phyloP scores from a whole-genome alignment of 2,113 vertebrate species.

The Gobio gobio region DNA sequence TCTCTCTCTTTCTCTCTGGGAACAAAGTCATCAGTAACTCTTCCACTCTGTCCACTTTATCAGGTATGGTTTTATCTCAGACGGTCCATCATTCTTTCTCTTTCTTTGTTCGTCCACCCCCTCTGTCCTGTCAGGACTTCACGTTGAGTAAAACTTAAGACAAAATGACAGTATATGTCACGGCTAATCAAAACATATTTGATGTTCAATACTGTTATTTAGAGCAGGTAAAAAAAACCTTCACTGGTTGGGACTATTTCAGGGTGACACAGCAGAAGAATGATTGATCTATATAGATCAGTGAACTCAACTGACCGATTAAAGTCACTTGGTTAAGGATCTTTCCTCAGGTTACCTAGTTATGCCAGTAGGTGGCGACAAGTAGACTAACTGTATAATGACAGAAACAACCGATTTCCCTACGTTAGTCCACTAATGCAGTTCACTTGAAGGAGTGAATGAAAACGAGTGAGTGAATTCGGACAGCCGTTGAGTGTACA shows the following conservation, averaged over 20 bases:
- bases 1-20: constrained; percentile 6
- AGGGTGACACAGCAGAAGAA: not conserved
- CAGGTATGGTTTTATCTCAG: not conserved
- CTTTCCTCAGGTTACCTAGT: not conserved
- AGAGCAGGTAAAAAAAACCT: not conserved
- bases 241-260: not conserved
- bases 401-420: not conserved
- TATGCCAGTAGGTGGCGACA: not conserved
- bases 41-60: constrained; percentile 3
- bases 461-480: too few relatives aligned
- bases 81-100: constrained; percentile 27
- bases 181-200: constrained; percentile 4
- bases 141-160: not conserved
- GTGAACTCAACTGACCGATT: not conserved
- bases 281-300: not conserved
- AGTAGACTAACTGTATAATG: not conserved
- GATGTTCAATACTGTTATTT: not conserved
- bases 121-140: not conserved
- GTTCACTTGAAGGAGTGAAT: too few relatives aligned
- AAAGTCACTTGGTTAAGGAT: not conserved
- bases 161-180: not conserved
- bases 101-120: constrained; percentile 6
- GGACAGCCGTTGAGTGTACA: too few relatives aligned
- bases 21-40: constrained; percentile 25
- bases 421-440: too few relatives aligned